These are phyloP conservation scores for Phytoseiulus persimilis DNA, from an alignment of 2,888 invertebrate genomes.

Conservation along the genomic window DNA sequence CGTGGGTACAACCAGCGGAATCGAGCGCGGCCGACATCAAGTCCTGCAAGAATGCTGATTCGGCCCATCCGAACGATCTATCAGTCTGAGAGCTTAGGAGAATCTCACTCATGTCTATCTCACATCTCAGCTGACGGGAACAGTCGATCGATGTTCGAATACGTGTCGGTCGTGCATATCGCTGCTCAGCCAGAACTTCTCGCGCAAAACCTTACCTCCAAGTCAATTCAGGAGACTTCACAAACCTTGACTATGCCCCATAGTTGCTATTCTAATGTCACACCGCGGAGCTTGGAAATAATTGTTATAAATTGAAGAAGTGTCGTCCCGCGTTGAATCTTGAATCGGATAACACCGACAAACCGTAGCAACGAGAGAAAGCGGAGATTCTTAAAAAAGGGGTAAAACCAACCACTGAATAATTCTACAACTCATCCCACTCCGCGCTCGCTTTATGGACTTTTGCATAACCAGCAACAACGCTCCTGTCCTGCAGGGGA, in stretches of 20 bases:
- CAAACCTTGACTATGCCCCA: not conserved
- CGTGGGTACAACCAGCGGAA: not conserved
- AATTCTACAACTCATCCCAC: not conserved
- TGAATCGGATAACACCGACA: not conserved
- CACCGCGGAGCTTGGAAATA: not conserved
- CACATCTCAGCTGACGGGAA: too few species aligned
- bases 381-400: not conserved
- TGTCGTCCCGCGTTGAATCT: not conserved
- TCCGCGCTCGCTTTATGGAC: not conserved
- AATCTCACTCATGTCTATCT: too few species aligned
- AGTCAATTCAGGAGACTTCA: not conserved
- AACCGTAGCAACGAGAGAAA: not conserved
- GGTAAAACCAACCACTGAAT: slow-evolving; percentile 5
- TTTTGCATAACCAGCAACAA: slow-evolving; percentile 5
- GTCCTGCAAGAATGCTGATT: too few species aligned
- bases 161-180: too few species aligned
- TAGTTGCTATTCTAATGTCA: not conserved
- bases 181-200: too few species aligned
- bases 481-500: not conserved
- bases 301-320: not conserved
- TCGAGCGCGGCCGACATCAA: not conserved
- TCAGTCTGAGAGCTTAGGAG: too few species aligned
- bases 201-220: too few species aligned
- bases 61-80: too few species aligned
- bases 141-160: too few species aligned